Evolutionary conservation across 2,797 vertebrate genomes (phyloP).

Genomic region (Acipenser oxyrinchus): DNA sequence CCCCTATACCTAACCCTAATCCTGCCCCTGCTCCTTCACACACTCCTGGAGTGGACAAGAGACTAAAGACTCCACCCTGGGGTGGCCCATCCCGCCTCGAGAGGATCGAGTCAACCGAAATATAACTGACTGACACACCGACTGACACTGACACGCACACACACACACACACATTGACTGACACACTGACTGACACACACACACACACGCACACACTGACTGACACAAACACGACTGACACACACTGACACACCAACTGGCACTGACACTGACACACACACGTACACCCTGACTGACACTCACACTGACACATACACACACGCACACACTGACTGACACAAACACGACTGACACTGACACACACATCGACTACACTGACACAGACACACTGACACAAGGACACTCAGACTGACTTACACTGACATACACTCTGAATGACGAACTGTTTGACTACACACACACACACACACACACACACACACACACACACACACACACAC

Average conservation of each 20-base stretch:
- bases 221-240: no score
- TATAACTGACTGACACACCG: slow-evolving; percentile 52
- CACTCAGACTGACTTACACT: not conserved
- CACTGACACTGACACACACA: no score
- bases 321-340: no score
- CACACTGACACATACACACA: no score
- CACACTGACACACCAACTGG: no score
- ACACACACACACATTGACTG: no score
- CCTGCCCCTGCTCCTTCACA: slow-evolving; percentile 51
- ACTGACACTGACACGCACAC: slow-evolving; percentile 14
- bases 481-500: not conserved
- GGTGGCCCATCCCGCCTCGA: slow-evolving; percentile 78
- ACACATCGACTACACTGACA: no score
- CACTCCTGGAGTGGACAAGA: slow-evolving; percentile 79
- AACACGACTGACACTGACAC: no score
- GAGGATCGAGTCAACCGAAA: slow-evolving; percentile 96
- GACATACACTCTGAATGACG: not conserved
- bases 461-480: not conserved
- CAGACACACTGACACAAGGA: no score
- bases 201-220: no score
- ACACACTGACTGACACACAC: no score
- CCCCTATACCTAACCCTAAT: slow-evolving; percentile 35
- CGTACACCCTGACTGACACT: no score
- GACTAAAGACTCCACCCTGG: slow-evolving; percentile 80
- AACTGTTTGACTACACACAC: not conserved